Base-by-base conservation (phyloP, 2,888 invertebrate species). In the Seira sanloemensis region DNA sequence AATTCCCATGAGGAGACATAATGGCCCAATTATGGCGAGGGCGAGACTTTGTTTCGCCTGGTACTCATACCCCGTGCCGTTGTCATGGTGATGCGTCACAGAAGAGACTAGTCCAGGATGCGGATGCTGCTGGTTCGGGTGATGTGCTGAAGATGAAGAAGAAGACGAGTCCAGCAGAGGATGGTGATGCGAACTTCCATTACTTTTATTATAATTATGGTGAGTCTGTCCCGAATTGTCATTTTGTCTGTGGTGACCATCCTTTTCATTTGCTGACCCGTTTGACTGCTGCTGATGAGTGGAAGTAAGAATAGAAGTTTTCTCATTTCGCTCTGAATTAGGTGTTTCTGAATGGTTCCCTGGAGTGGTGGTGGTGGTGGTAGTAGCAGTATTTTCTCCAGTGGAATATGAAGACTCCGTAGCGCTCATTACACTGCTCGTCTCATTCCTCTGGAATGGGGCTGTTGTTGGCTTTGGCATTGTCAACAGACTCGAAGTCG, bases 1-100 rank as follows among this genome's bases (percentile, higher is more conserved):
- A 27, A 88, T 78, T 23, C 89, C 88, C 68, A 88, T 62, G 62
- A 83, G 66, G 7, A 89, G 58, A 50, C 85, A 87, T 18, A 88
- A 66, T 7, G 89, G 89, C 0, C 89, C 89, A 18, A 88, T 81
- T 54, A 89, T 84, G 4, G 85, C 82, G 37, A 88, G 80, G 2
- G 85, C 82, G 16, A 84, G 65, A 65, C 85, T 87, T 24, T 85
- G 79, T 25, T 85, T 85, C 4, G 82, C 79, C 50, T 81, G 75
- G 23, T 78, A 65, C 23, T 84, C 84, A 46, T 81, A 76, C n/a
- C 72, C 72, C 23, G 58, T 73, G 18, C 73, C 65, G 9, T 77
- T 21, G 27, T 66, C 62, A 62, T 83, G 77, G 72, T 83, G 72
- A 66, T 83, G 72, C 21, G 66, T 77, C 19, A 75, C 68, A 7